phyloP scores from a whole-genome alignment of 2,888 invertebrate genomes.

The Cheiracanthium punctorium region DNA sequence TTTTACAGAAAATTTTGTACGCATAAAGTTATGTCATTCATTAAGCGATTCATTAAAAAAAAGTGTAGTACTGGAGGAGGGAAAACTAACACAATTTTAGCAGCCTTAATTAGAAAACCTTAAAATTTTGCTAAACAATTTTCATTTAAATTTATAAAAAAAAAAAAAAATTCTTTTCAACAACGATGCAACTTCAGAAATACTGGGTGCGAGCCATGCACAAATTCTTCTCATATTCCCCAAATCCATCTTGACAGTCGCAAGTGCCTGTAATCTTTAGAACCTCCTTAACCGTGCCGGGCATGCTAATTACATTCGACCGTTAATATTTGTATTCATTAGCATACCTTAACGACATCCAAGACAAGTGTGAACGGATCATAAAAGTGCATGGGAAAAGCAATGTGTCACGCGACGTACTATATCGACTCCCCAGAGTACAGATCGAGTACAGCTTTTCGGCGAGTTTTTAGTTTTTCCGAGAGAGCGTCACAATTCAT shows the following conservation, averaged over 20 bases:
- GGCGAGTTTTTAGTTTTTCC: neutral
- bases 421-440: neutral
- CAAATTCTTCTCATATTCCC: too few species aligned
- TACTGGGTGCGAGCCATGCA: too few species aligned
- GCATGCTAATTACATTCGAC: neutral
- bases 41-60: too few species aligned
- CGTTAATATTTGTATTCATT: conserved; percentile 1
- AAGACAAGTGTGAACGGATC: conserved; percentile 7
- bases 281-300: neutral
- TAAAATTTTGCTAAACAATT: too few species aligned
- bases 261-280: neutral
- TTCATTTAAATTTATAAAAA: too few species aligned
- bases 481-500: neutral
- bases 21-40: too few species aligned
- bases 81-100: too few species aligned
- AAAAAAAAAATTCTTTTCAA: too few species aligned
- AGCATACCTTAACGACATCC: neutral
- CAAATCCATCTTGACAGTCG: neutral
- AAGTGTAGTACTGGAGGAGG: too few species aligned
- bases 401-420: neutral
- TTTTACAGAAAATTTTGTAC: too few species aligned
- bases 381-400: neutral
- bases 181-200: too few species aligned
- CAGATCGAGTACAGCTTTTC: neutral
- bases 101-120: too few species aligned